Base-by-base conservation (phyloP, 2,888 invertebrate genomes). In the Crocallis elinguaria region DNA sequence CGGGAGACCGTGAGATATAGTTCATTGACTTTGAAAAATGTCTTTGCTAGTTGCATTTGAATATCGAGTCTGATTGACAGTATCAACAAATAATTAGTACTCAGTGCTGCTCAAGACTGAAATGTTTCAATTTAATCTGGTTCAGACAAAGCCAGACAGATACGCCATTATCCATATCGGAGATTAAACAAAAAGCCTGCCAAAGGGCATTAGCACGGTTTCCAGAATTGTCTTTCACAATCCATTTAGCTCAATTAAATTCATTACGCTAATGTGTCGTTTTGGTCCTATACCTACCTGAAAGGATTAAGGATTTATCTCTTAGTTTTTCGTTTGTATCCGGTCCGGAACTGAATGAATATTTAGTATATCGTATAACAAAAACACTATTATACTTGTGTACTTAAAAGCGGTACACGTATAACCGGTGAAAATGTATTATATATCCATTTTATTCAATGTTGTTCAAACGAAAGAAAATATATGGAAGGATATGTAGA, bases 151-250 rank as follows among this genome's bases (percentile, higher is more conserved):
- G 21, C n/a, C 43, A 53, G 50, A 49, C 43, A 42, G 36, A 17
- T 35, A 46, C 27, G 29, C 23, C 19, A 49, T 44, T 44, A 45
- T 37, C 45, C 35, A 13, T 25, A 38, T 16, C 48, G 19, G 29
- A 50, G 27, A 55, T 41, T 42, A 49, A 49, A 30, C 32, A 29
- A 11, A 57, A 48, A 44, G 11, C 48, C 37, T 17, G 42, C 19
- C 33, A 37, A 19, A 27, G 17, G 49, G 9, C 12, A 41, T 43
- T 25, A 9, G 1, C 9, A 23, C 25, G 30, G 21, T 52, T 46
- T 41, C 13, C 13, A 16, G 25, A 43, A 38, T 2, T 6, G 2
- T 30, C 19, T 39, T 37, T 39, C 27, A 23, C 36, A 29, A 44
- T 27, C 29, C 39, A 48, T 44, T 44, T 41, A 8, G 23, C 19